These are phyloP conservation scores for Petroica traversi DNA, from an alignment of 2,113 vertebrate genomes.

Conservation along the genomic window DNA sequence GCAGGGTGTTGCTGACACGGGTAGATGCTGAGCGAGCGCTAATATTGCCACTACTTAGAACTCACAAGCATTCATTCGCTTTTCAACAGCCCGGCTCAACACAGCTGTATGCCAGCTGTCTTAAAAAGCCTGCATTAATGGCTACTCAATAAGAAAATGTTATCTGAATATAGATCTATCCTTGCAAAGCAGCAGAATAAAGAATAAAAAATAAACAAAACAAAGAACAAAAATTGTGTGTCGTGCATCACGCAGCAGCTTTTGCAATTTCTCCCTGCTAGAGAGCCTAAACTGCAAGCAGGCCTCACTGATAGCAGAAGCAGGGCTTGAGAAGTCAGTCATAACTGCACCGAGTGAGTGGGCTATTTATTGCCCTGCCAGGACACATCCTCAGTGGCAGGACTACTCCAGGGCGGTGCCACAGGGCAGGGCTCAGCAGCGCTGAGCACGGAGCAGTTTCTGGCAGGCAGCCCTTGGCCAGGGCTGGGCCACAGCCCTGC, in stretches of 20 bases:
- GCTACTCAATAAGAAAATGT: not conserved
- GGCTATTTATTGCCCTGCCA: not conserved
- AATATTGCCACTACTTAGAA: not conserved
- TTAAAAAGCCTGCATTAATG: not conserved
- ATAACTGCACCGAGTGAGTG: not conserved
- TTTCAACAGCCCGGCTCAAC: not conserved
- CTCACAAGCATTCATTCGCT: accelerated
- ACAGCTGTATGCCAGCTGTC: not conserved
- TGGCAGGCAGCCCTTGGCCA: not conserved
- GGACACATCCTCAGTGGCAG: not conserved
- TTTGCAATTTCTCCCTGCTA: not conserved
- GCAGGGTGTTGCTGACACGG: not conserved
- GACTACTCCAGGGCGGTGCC: not conserved
- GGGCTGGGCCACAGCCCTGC: not conserved
- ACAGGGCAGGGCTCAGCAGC: not conserved
- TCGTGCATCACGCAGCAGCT: not conserved
- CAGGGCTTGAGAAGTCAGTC: not conserved
- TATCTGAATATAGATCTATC: not conserved
- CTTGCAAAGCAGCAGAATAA: not conserved
- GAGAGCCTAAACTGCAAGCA: not conserved
- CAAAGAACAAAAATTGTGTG: not conserved
- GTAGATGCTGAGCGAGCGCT: not conserved
- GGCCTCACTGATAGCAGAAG: not conserved
- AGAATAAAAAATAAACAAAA: not conserved
- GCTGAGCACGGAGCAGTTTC: accelerated